phyloP scores from a whole-genome alignment of 2,888 invertebrate species.

The Odontocerum albicorne region DNA sequence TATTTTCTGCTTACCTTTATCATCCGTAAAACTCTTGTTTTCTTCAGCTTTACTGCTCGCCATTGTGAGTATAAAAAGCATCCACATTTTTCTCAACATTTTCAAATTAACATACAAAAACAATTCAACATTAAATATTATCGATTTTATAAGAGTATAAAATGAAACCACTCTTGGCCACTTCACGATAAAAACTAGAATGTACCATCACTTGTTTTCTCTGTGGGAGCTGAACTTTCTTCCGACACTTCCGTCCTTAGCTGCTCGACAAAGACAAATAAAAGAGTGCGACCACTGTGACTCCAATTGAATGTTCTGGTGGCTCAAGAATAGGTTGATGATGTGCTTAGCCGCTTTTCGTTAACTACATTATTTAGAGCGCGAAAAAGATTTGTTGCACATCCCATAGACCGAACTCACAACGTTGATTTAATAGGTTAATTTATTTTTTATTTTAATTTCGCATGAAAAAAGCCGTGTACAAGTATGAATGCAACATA shows the following conservation, averaged over 20 bases:
- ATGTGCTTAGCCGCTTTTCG: conserved; percentile 28
- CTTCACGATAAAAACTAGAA: no score
- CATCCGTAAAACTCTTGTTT: conserved; percentile 16
- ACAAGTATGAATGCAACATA: no score
- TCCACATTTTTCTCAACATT: conserved; percentile 34
- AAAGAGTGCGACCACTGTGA: neutral
- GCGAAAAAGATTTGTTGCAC: conserved; percentile 32
- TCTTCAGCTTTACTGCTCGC: conserved; percentile 28
- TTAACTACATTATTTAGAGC: conserved; percentile 32
- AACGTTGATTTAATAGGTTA: neutral
- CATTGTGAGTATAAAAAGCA: conserved; percentile 35
- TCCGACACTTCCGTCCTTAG: conserved; percentile 29
- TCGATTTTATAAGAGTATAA: neutral
- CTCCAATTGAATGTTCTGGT: conserved; percentile 8
- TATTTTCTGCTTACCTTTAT: conserved; percentile 34
- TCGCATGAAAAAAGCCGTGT: no score
- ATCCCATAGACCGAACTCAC: conserved; percentile 14
- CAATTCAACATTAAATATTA: neutral
- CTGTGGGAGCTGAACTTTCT: conserved; percentile 22
- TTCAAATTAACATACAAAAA: conserved; percentile 3
- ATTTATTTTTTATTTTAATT: neutral
- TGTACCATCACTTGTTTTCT: conserved; percentile 1
- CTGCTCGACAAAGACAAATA: conserved; percentile 18
- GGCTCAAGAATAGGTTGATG: conserved; percentile 10
- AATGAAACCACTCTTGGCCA: neutral